phyloP scores from a whole-genome alignment of 2,113 vertebrate species.

The Chelonoidis abingdonii region DNA sequence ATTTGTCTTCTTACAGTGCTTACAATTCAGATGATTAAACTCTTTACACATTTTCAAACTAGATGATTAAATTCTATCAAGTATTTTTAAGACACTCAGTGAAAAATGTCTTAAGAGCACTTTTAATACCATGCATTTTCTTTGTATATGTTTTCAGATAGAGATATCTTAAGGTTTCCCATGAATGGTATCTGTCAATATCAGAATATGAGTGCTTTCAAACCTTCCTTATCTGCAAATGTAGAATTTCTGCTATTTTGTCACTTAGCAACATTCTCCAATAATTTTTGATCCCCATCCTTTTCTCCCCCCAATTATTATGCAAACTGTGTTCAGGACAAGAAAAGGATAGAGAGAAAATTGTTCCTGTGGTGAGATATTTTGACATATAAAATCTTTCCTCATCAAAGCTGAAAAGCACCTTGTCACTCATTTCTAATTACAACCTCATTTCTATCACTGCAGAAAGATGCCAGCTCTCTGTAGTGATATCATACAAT shows the following conservation, averaged over 20 bases:
- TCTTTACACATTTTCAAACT: slow-evolving; percentile 41
- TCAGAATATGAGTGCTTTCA: slow-evolving; percentile 62
- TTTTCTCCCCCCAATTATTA: slow-evolving; percentile 47
- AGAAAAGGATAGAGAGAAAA: slow-evolving; percentile 72
- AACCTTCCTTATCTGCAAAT: slow-evolving; percentile 55
- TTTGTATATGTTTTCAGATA: neutral
- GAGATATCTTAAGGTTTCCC: slow-evolving; percentile 5
- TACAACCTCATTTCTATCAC: slow-evolving; percentile 61
- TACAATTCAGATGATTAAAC: slow-evolving; percentile 35
- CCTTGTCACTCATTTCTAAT: slow-evolving; percentile 77
- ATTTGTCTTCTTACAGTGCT: slow-evolving; percentile 10
- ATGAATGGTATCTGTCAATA: slow-evolving; percentile 39
- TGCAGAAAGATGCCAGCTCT: slow-evolving; percentile 47
- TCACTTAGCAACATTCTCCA: slow-evolving; percentile 70
- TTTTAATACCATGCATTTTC: slow-evolving; percentile 28
- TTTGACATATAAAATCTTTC: slow-evolving; percentile 77
- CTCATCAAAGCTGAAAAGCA: slow-evolving; percentile 73
- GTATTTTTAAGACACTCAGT: slow-evolving; percentile 35
- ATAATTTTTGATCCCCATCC: slow-evolving; percentile 17
- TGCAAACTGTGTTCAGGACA: slow-evolving; percentile 70
- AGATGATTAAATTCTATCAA: slow-evolving; percentile 8
- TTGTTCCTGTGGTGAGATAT: slow-evolving; percentile 68
- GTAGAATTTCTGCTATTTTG: slow-evolving; percentile 59
- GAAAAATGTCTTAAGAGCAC: slow-evolving; percentile 3
- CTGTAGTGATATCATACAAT: slow-evolving; percentile 37